Evolutionary conservation across 2,113 vertebrate species (phyloP), one percentile per base, ranked within the genome.

Genomic region (Cochlearius cochlearius): DNA sequence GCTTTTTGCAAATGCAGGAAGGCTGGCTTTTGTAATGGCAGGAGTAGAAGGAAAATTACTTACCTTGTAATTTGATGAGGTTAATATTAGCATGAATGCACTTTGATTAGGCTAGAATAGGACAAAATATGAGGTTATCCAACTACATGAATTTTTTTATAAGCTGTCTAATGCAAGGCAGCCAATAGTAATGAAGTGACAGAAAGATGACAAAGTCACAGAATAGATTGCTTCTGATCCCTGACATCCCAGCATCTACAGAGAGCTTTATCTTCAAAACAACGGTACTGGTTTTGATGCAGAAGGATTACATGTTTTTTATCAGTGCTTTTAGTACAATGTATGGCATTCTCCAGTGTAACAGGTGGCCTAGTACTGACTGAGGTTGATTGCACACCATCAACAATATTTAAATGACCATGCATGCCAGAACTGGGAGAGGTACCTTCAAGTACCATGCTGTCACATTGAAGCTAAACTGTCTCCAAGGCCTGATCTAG

Each of bases 41-140:
- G 64, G 68, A 87, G 34, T 39, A 63, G 87, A 96, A 96, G 52
- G 39, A 94, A 97, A 93, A 86, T 88, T 81, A 88, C 66, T 94
- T 94, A 95, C 52, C 94, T 96, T 96, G 86, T 92, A 97, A 97
- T 96, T 94, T 95, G 75, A 94, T 92, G 58, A 97, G 81, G 68
- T 63, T 92, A 93, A 63, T 90, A 81, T 93, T 90, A 95, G 73
- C 86, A 71, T 95, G 88, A 84, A 94, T 94, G 59, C 41, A 76
- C 49, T 94, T 43, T 96, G 62, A 95, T 96, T 95, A 88, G 77
- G 86, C 21, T 77, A 89, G 89, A 71, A 60, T 49, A 72, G 45
- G 74, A 89, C 77, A 96, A 97, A 90, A 90, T 43, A 76, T 78
- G 64, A 93, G 30, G 29, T 58, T 95, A 81, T 92, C 14, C 62